Conservation (phyloP, 1,140 invertebrate genomes). For the Parapsyche elsis region DNA sequence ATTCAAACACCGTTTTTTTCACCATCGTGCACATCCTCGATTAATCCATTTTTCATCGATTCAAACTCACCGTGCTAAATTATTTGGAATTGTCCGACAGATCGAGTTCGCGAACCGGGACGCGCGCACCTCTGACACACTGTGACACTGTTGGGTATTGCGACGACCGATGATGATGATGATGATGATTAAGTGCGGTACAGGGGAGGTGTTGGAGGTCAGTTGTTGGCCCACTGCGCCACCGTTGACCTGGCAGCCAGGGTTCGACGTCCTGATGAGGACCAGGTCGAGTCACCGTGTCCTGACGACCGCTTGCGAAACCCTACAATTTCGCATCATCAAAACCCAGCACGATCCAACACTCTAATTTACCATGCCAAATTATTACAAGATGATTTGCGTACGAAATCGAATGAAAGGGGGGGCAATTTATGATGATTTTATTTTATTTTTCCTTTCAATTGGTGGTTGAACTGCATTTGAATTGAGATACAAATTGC, state of each 20-base stretch:
- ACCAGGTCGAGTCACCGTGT: constrained; percentile 17
- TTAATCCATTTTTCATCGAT: neutral
- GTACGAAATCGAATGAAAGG: neutral
- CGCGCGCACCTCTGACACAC: neutral
- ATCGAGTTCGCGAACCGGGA: no score
- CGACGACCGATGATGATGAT: constrained; percentile 7
- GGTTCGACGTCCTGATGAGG: constrained; percentile 16
- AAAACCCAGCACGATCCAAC: neutral
- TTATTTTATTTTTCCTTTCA: no score
- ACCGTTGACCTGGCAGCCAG: constrained; percentile 22
- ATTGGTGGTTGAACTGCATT: no score
- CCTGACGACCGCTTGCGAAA: neutral
- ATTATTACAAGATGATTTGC: neutral
- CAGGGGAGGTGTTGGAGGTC: constrained; percentile 25
- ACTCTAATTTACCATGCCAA: neutral
- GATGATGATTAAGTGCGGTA: constrained; percentile 15
- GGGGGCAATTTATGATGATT: neutral
- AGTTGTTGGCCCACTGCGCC: constrained; percentile 42
- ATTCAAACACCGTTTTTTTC: neutral
- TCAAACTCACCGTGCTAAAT: neutral
- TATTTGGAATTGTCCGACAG: neutral
- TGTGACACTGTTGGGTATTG: neutral
- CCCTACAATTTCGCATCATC: neutral
- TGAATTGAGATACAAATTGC: no score
- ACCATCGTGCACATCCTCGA: neutral